Evolutionary conservation across 1,140 invertebrate genomes (phyloP).

Genomic region (Dendroctonus valens): DNA sequence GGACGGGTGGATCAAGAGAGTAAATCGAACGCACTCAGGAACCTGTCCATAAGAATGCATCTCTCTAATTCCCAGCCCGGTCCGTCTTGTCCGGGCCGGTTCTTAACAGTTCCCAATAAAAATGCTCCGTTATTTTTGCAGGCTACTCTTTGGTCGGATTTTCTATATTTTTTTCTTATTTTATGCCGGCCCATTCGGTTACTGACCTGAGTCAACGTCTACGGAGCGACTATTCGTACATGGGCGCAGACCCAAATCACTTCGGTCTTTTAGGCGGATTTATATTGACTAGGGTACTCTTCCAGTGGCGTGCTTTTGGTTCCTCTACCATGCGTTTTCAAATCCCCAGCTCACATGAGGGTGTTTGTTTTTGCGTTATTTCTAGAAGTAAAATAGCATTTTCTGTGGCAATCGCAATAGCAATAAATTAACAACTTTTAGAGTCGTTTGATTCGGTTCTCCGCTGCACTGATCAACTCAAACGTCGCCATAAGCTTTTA

Average conservation of each 20-base stretch:
- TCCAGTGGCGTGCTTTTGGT: too few relatives aligned
- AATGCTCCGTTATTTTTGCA: constrained; percentile 50
- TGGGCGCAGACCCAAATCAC: constrained; percentile 30
- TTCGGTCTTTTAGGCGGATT: constrained; percentile 17
- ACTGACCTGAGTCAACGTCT: constrained; percentile 47
- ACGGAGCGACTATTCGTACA: constrained; percentile 38
- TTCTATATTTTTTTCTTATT: constrained; percentile 48
- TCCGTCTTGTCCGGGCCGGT: constrained; percentile 42
- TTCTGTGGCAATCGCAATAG: too few relatives aligned
- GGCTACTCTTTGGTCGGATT: constrained; percentile 45
- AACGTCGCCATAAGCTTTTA: constrained; percentile 14
- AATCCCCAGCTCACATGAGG: too few relatives aligned
- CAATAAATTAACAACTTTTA: too few relatives aligned
- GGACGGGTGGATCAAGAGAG: neutral
- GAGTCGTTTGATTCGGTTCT: neutral
- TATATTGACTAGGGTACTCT: too few relatives aligned
- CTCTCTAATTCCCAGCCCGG: constrained; percentile 43
- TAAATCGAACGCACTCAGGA: constrained; percentile 15
- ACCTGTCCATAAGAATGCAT: constrained; percentile 40
- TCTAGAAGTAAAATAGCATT: too few relatives aligned
- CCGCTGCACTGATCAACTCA: constrained; percentile 17
- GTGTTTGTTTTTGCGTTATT: too few relatives aligned
- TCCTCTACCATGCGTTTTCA: too few relatives aligned
- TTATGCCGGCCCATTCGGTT: constrained; percentile 44
- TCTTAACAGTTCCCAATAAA: constrained; percentile 48